Percentiles rank a stretch among this genome's conserved stretches.
These are phyloP conservation scores for Spheniscus mendiculus DNA, from an alignment of 2,113 vertebrate genomes.

Conservation along the genomic window DNA sequence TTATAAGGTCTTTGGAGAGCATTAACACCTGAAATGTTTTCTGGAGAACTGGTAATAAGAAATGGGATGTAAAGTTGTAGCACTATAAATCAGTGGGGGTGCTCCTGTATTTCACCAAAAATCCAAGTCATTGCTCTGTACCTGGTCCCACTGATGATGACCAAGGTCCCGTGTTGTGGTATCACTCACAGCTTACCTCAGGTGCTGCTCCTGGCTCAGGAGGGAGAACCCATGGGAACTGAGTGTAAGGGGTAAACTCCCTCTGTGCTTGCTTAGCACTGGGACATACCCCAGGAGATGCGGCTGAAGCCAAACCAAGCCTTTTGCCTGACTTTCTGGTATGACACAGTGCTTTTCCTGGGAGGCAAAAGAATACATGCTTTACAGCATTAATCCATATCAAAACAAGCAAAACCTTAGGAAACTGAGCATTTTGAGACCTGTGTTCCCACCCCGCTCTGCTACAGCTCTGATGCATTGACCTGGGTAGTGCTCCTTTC, in stretches of 20 bases:
- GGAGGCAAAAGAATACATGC: not conserved
- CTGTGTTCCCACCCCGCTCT: not conserved
- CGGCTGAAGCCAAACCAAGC: not conserved
- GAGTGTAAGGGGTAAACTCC: not conserved
- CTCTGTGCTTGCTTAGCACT: not conserved
- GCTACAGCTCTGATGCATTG: not conserved
- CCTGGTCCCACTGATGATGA: not conserved
- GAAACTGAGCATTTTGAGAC: not conserved
- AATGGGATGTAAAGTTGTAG: not conserved
- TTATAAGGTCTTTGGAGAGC: not conserved
- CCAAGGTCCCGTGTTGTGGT: not conserved
- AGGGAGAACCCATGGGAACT: rapidly evolving
- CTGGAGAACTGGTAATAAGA: not conserved
- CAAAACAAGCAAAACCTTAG: not conserved
- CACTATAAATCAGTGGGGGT: not conserved
- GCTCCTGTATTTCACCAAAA: not conserved
- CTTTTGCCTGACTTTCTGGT: not conserved
- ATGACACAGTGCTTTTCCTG: not conserved
- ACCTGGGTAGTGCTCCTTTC: not conserved
- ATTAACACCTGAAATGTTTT: not conserved
- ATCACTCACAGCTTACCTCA: not conserved
- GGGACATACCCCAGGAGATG: not conserved
- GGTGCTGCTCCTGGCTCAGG: not conserved
- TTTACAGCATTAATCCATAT: not conserved
- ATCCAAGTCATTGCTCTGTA: not conserved